Conservation (phyloP, 2,113 vertebrate genomes). For the Oryzias javanicus region DNA sequence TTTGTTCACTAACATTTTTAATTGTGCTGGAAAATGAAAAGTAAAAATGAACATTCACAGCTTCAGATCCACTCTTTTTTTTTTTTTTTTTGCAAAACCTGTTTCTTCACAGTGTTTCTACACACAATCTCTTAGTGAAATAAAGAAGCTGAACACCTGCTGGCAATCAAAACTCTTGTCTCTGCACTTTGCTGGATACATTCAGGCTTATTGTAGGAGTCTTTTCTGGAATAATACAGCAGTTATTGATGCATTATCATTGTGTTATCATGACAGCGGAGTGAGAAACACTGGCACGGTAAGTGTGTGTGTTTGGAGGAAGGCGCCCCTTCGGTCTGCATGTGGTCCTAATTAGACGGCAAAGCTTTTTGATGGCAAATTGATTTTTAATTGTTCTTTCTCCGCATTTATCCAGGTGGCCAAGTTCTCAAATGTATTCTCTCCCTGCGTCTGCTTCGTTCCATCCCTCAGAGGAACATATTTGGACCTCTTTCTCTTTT, state of each 20-base stretch:
- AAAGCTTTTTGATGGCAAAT: constrained; percentile 75
- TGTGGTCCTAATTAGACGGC: constrained; percentile 72
- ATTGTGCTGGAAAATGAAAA: too few relatives aligned
- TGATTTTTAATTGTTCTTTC: constrained; percentile 78
- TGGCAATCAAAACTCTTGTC: constrained; percentile 44
- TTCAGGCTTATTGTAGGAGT: constrained; percentile 50
- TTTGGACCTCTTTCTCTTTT: constrained; percentile 65
- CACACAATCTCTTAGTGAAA: constrained; percentile 4
- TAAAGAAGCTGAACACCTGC: constrained; percentile 57
- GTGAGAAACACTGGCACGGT: constrained; percentile 44
- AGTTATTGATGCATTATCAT: constrained; percentile 55
- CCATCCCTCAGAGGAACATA: constrained; percentile 45
- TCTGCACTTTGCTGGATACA: constrained; percentile 48
- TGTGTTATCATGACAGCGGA: constrained; percentile 44
- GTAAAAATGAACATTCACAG: too few relatives aligned
- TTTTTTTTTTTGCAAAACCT: too few relatives aligned
- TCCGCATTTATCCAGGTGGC: constrained; percentile 75
- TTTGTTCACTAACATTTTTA: too few relatives aligned
- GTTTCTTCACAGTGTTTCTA: background rate
- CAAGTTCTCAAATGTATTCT: constrained; percentile 59
- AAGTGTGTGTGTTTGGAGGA: background rate
- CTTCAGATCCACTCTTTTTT: too few relatives aligned
- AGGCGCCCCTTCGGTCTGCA: constrained; percentile 47
- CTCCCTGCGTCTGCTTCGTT: background rate
- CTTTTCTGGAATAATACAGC: constrained; percentile 45